Percentiles rank a stretch among this genome's conserved stretches.
Evolutionary conservation across 2,113 vertebrate genomes (phyloP).

Genomic region (Zosterops pallidus): DNA sequence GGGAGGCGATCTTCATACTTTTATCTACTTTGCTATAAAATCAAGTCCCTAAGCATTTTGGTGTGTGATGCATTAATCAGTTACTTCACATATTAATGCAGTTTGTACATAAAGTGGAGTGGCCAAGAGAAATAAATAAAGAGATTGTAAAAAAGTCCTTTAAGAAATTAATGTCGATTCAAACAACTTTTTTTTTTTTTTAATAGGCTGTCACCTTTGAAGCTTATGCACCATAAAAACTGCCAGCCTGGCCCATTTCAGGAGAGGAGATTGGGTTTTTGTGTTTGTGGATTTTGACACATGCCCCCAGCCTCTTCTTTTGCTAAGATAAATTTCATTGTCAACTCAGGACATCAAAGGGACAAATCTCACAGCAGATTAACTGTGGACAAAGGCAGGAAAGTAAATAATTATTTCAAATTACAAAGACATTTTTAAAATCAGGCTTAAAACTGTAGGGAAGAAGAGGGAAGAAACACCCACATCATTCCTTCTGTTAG

Average conservation of each 20-base stretch:
- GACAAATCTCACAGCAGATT: neutral
- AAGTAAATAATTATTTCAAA: conserved; percentile 5
- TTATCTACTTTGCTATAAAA: neutral
- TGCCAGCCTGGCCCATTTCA: neutral
- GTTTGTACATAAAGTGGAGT: neutral
- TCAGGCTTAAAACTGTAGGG: neutral
- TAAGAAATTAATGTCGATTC: neutral
- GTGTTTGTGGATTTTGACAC: neutral
- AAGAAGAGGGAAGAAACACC: neutral
- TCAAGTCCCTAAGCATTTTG: neutral
- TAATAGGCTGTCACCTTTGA: neutral
- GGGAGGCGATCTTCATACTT: neutral
- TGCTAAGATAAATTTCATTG: neutral
- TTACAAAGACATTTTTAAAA: neutral
- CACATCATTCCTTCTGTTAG: neutral
- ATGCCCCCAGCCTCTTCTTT: neutral
- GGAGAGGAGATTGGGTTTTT: neutral
- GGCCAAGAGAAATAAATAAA: conserved; percentile 15
- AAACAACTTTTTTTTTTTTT: neutral
- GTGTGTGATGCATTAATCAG: neutral
- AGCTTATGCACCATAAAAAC: neutral
- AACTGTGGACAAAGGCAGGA: neutral
- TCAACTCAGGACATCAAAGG: neutral
- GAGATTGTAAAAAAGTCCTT: neutral
- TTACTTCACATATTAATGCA: neutral